Evolutionary conservation across 2,797 vertebrate species (phyloP).

Genomic region (Platyrinchus mystaceus): DNA sequence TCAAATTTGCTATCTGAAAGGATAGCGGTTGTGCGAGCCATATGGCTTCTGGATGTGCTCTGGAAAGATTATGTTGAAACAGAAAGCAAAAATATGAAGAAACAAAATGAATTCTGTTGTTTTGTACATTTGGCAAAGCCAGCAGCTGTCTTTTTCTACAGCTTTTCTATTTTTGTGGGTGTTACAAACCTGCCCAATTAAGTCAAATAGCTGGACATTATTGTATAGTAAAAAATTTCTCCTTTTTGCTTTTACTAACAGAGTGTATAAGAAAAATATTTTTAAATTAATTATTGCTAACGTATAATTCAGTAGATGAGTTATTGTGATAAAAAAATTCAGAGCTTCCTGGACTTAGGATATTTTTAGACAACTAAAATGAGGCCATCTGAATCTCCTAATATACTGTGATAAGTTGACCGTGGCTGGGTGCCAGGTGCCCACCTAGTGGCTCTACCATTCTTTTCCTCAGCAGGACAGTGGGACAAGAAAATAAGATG

Average conservation of each 20-base stretch:
- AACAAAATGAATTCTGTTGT: background rate
- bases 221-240: no score
- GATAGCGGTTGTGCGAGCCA: background rate
- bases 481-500: background rate
- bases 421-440: background rate
- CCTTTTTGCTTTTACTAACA: background rate
- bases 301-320: background rate
- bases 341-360: background rate
- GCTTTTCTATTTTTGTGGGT: background rate
- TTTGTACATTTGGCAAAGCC: background rate
- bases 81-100: background rate
- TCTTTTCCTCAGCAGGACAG: background rate
- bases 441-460: background rate
- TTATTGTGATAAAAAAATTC: background rate
- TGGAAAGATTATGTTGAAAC: background rate
- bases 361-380: background rate
- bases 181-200: background rate
- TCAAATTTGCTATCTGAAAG: background rate
- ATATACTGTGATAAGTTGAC: background rate
- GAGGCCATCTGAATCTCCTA: background rate
- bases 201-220: background rate
- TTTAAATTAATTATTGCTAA: background rate
- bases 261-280: background rate
- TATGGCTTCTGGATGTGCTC: background rate
- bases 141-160: background rate